phyloP scores from a whole-genome alignment of 2,888 invertebrate genomes.

The Cheilosia vernalis region DNA sequence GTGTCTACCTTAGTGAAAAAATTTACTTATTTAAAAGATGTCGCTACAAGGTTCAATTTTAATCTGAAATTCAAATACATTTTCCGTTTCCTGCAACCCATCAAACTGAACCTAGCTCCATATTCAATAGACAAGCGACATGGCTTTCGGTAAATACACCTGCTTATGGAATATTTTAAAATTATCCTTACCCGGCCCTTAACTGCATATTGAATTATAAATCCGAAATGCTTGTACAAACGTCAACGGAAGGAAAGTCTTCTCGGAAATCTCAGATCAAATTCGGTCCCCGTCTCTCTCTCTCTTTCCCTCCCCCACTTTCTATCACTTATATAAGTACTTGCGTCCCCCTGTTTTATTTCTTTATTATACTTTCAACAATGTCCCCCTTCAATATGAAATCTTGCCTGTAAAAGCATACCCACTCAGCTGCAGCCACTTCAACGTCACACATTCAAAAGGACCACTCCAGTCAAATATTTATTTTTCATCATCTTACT shows the following conservation, averaged over 20 bases:
- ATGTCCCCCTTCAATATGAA: slow-evolving; percentile 20
- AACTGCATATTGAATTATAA: not conserved
- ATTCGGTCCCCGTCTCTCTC: slow-evolving; percentile 13
- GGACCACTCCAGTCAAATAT: slow-evolving; percentile 60
- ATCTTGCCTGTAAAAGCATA: slow-evolving; percentile 22
- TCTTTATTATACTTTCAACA: slow-evolving; percentile 39
- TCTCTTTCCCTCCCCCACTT: not conserved
- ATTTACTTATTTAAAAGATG: too few relatives aligned
- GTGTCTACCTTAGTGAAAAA: too few relatives aligned
- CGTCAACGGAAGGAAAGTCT: slow-evolving; percentile 2
- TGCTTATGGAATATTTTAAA: not conserved
- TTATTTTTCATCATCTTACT: slow-evolving; percentile 56
- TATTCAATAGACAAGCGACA: too few relatives aligned
- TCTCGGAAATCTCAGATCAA: slow-evolving; percentile 2
- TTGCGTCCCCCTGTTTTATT: slow-evolving; percentile 14
- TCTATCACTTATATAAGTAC: slow-evolving; percentile 5
- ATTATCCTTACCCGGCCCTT: not conserved
- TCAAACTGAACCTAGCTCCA: too few relatives aligned
- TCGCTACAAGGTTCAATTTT: too few relatives aligned
- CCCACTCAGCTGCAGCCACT: slow-evolving; percentile 40
- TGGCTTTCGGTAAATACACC: not conserved
- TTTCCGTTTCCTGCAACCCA: too few relatives aligned
- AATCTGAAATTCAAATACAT: too few relatives aligned
- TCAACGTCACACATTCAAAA: slow-evolving; percentile 28
- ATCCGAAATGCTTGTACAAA: not conserved